A percentile compares a stretch with the other conserved stretches of the same genome.
phyloP scores from a whole-genome alignment of 2,888 invertebrate species.

The Xestobium rufovillosum region DNA sequence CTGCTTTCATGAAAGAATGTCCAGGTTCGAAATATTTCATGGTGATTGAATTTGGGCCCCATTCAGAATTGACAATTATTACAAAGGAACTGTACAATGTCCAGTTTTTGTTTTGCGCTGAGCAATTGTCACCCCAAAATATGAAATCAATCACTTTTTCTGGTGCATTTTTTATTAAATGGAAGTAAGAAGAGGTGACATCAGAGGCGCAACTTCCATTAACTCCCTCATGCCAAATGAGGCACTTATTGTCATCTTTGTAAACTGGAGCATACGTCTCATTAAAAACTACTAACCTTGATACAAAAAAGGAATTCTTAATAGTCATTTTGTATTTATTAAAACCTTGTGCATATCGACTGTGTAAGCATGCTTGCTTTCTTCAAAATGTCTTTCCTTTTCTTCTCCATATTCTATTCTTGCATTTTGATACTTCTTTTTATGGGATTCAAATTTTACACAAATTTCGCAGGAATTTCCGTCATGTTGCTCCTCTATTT shows the following conservation, averaged over 20 bases:
- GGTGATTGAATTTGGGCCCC: conserved; percentile 16
- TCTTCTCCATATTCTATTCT: too few relatives aligned
- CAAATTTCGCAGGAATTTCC: too few relatives aligned
- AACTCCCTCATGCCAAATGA: too few relatives aligned
- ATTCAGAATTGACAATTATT: conserved; percentile 8
- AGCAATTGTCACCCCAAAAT: conserved; percentile 14
- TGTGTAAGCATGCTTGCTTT: too few relatives aligned
- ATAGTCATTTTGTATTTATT: conserved; percentile 18
- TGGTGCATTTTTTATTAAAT: conserved; percentile 9
- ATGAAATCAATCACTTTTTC: conserved; percentile 7
- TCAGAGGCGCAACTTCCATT: conserved; percentile 18
- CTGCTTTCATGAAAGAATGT: conserved; percentile 19
- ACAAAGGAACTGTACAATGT: conserved; percentile 12
- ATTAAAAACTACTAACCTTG: conserved; percentile 15
- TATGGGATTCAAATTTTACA: too few relatives aligned
- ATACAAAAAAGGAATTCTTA: conserved; percentile 17
- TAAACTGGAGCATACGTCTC: too few relatives aligned
- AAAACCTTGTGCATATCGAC: too few relatives aligned
- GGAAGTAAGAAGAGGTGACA: conserved; percentile 17
- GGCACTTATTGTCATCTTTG: too few relatives aligned
- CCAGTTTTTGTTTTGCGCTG: conserved; percentile 13
- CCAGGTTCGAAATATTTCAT: conserved; percentile 21
- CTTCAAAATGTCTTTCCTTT: too few relatives aligned
- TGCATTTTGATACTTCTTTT: too few relatives aligned
- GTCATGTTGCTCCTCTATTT: conserved; percentile 11